A percentile compares a stretch with the other conserved stretches of the same genome.
Evolutionary conservation across 2,113 vertebrate species (phyloP).

Genomic region (Acinonyx jubatus): DNA sequence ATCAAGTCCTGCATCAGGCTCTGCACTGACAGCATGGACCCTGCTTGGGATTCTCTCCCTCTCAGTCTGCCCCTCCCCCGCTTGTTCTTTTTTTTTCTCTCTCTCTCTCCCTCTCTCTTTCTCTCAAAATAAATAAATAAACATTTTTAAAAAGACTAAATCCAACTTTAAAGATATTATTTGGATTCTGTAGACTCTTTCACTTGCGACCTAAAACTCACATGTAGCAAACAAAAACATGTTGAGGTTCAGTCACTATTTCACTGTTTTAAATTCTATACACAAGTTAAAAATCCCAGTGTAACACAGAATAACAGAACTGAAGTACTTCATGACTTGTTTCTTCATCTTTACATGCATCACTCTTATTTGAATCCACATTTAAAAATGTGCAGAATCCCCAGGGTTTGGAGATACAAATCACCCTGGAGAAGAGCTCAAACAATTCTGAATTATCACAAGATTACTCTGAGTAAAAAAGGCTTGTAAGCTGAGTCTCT

Average conservation of each 20-base stretch:
- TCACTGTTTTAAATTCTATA: neutral
- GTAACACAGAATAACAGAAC: neutral
- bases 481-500: neutral
- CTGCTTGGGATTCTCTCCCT: too few relatives aligned
- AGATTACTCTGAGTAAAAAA: neutral
- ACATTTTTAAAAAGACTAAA: neutral
- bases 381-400: neutral
- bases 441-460: neutral
- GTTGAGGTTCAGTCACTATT: neutral
- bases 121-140: neutral
- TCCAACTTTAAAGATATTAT: neutral
- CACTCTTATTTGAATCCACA: neutral
- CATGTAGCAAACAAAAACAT: neutral
- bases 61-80: too few relatives aligned
- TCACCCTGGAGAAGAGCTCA: neutral
- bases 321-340: neutral
- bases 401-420: neutral
- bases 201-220: neutral
- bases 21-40: too few relatives aligned
- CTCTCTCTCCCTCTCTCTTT: too few relatives aligned
- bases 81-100: rapidly evolving
- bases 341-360: neutral
- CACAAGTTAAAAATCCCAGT: neutral
- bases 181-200: neutral
- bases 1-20: too few relatives aligned